phyloP scores from a whole-genome alignment of 2,888 invertebrate genomes.

The Neoscelio sp. region DNA sequence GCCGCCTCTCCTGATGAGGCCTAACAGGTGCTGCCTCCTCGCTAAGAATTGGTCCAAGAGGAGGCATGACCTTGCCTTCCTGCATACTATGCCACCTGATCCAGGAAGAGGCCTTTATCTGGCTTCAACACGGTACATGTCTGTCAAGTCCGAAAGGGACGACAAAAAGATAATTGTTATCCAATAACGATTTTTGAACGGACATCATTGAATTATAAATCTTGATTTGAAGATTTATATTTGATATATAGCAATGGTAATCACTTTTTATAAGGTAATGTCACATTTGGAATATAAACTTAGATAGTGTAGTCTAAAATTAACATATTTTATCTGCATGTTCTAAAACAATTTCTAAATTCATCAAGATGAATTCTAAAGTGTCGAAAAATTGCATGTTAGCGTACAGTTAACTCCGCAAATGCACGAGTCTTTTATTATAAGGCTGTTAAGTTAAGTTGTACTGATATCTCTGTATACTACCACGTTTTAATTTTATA shows the following conservation, averaged over 20 bases:
- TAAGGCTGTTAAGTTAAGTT: no score
- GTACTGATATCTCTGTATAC: no score
- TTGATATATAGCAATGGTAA: no score
- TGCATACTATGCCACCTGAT: conserved; percentile 80
- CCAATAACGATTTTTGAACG: not conserved
- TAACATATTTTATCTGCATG: no score
- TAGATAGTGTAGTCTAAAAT: no score
- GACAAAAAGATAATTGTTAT: not conserved
- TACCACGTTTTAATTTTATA: no score
- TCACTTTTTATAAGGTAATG: conserved; percentile 2
- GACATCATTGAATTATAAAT: conserved; percentile 17
- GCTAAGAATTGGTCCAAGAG: conserved; percentile 75
- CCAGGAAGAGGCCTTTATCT: conserved; percentile 64
- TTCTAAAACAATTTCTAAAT: no score
- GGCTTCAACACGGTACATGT: conserved; percentile 36
- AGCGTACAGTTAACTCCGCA: no score
- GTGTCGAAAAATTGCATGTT: no score
- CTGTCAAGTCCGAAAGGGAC: conserved; percentile 9
- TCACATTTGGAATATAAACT: conserved; percentile 26
- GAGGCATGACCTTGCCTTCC: conserved; percentile 77
- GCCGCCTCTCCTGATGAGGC: conserved; percentile 76
- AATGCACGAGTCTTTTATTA: no score
- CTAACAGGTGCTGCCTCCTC: conserved; percentile 71
- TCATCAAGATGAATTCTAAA: no score
- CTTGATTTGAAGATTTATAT: not conserved